Percentiles rank a stretch among this genome's conserved stretches.
phyloP scores from a whole-genome alignment of 2,797 vertebrate species.

The Sebastiscus tertius region DNA sequence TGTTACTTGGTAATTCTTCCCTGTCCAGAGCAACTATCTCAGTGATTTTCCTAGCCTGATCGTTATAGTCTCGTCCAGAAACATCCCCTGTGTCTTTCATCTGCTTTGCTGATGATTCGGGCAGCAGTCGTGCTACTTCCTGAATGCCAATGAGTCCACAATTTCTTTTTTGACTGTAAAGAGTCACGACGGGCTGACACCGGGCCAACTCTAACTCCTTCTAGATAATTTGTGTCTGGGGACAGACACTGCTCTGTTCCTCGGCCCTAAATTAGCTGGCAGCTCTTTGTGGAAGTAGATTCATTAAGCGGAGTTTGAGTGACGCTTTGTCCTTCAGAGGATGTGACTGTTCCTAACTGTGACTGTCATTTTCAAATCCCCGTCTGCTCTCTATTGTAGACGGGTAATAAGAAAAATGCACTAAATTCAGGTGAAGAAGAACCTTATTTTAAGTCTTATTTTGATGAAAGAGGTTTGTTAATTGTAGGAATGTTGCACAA shows the following conservation, averaged over 20 bases:
- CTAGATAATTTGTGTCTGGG: slow-evolving; percentile 27
- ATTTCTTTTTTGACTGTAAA: slow-evolving; percentile 17
- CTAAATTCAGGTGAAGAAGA: background rate
- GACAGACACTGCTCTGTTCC: slow-evolving; percentile 10
- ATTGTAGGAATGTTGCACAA: background rate
- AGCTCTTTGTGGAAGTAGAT: slow-evolving; percentile 23
- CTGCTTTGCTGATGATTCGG: slow-evolving; percentile 4
- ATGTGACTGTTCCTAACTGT: background rate
- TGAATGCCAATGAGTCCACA: slow-evolving; percentile 22
- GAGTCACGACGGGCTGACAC: background rate
- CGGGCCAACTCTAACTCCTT: background rate
- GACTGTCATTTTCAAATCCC: too few relatives aligned
- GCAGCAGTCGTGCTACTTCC: background rate
- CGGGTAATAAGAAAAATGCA: background rate
- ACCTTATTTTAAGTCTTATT: background rate
- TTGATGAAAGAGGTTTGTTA: background rate
- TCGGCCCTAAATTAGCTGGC: slow-evolving; percentile 10
- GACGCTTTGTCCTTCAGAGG: slow-evolving; percentile 30
- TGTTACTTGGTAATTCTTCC: background rate
- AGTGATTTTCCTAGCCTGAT: background rate
- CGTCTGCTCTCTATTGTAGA: background rate
- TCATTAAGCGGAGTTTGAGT: slow-evolving; percentile 35
- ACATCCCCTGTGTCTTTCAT: slow-evolving; percentile 8
- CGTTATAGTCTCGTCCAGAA: background rate
- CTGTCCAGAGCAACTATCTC: background rate